phyloP scores from a whole-genome alignment of 2,797 vertebrate species.

The Chaenodraco wilsoni region DNA sequence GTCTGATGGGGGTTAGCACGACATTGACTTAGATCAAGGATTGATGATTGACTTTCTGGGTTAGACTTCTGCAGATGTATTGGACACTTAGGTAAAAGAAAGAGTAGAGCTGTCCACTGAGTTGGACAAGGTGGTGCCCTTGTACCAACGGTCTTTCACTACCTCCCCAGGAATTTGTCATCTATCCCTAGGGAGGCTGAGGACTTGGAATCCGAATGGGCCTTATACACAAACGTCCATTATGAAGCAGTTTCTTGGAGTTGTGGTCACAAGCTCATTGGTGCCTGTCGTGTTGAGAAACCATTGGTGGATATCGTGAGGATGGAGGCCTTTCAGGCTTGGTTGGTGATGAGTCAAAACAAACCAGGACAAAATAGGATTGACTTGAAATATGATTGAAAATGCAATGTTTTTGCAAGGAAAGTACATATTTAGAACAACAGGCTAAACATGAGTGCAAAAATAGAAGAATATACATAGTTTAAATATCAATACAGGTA shows the following conservation, averaged over 20 bases:
- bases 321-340: not conserved
- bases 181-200: not conserved
- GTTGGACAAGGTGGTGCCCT: not conserved
- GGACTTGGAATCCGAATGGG: not conserved
- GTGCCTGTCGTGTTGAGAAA: fast-evolving
- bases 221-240: not conserved
- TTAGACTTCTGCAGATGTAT: not conserved
- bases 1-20: too few species aligned
- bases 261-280: not conserved
- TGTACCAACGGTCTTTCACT: not conserved
- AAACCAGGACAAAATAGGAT: too few species aligned
- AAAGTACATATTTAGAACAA: too few species aligned
- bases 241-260: not conserved
- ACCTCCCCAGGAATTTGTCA: not conserved
- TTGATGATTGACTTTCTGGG: too few species aligned
- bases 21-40: not conserved
- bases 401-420: too few species aligned
- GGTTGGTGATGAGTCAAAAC: too few species aligned
- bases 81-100: not conserved
- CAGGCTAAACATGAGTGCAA: not conserved
- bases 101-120: not conserved
- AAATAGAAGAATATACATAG: not conserved
- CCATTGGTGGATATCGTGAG: not conserved
- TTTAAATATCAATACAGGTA: not conserved
- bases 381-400: too few species aligned